Percentiles rank a stretch among this genome's conserved stretches.
Evolutionary conservation across 2,888 invertebrate species (phyloP).

Genomic region (Mystacides longicornis): DNA sequence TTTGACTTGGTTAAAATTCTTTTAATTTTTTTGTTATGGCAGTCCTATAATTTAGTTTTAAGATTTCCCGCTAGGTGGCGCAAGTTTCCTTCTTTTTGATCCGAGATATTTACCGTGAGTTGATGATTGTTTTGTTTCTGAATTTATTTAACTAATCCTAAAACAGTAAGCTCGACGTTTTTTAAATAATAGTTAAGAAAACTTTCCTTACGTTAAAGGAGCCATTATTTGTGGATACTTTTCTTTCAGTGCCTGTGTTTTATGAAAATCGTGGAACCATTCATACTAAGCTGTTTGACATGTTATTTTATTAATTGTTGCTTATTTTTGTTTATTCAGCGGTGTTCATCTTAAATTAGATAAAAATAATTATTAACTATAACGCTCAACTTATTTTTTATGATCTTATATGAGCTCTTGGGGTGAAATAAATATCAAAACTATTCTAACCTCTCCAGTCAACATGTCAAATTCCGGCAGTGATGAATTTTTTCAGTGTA

Average conservation of each 20-base stretch:
- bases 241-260: no score
- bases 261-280: no score
- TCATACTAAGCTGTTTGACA: no score
- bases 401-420: not conserved
- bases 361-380: not conserved
- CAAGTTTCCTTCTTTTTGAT: slow-evolving; percentile 15
- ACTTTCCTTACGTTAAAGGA: no score
- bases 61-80: slow-evolving; percentile 4
- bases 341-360: no score
- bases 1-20: no score
- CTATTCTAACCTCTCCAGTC: not conserved
- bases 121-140: slow-evolving; percentile 13
- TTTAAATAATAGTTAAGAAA: not conserved
- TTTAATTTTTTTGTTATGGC: slow-evolving; percentile 3
- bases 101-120: slow-evolving; percentile 14
- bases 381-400: not conserved
- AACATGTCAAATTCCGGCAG: not conserved
- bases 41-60: not conserved
- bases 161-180: slow-evolving; percentile 1
- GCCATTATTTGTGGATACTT: no score
- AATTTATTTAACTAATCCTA: slow-evolving; percentile 14
- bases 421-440: no score
- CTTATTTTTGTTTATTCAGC: no score
- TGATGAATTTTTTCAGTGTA: no score
- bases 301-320: no score